phyloP scores from a whole-genome alignment of 2,888 invertebrate genomes.

The Leptogaster cylindrica region DNA sequence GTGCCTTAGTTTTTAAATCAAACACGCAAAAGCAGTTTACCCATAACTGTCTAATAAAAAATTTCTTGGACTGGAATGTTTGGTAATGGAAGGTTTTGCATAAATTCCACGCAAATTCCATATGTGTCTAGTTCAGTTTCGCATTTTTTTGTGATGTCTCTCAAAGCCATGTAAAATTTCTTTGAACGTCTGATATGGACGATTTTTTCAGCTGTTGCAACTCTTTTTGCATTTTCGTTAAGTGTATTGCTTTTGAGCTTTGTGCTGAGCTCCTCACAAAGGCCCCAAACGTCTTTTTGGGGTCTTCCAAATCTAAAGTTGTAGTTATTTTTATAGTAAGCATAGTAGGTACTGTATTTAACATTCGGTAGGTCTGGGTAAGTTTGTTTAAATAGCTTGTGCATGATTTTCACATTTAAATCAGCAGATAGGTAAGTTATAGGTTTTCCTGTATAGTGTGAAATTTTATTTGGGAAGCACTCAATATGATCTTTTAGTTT shows the following conservation, averaged over 20 bases:
- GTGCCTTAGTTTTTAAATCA: slow-evolving; percentile 1
- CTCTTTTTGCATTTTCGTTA: background rate
- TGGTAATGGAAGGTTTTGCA: slow-evolving; percentile 14
- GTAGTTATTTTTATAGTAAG: background rate
- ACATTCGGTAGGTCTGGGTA: background rate
- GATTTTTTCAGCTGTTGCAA: background rate
- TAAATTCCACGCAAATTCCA: background rate
- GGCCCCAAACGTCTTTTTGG: background rate
- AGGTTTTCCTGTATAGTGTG: background rate
- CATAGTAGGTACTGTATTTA: background rate
- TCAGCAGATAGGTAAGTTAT: background rate
- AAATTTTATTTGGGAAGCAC: background rate
- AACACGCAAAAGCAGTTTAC: background rate
- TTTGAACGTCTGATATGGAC: background rate
- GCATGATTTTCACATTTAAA: background rate
- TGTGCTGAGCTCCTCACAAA: background rate
- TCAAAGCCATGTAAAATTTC: background rate
- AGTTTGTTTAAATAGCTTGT: background rate
- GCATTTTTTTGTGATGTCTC: background rate
- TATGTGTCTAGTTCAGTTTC: background rate
- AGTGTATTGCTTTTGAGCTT: background rate
- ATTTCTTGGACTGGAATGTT: slow-evolving; percentile 10
- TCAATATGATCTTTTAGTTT: background rate
- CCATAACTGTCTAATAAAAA: background rate
- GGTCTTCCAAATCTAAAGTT: background rate